These are phyloP conservation scores for Gallinago nigripennis DNA, from an alignment of 2,797 vertebrate genomes.

Conservation along the genomic window DNA sequence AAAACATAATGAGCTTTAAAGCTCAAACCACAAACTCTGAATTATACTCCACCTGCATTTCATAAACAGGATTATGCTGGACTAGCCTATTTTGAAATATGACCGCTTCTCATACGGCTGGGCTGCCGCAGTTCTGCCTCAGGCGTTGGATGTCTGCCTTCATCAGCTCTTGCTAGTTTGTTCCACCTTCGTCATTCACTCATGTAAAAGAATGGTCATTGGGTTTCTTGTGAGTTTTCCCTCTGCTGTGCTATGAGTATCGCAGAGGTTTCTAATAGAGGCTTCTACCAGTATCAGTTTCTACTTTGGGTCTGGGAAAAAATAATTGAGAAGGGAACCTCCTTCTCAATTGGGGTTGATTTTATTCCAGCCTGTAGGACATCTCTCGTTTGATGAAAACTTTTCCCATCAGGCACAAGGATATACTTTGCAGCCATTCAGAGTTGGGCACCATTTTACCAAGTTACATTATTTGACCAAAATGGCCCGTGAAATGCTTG, in stretches of 20 bases:
- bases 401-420: conserved; percentile 11
- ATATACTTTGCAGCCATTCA: conserved; percentile 30
- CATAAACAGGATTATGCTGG: conserved; percentile 60
- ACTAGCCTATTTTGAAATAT: conserved; percentile 61
- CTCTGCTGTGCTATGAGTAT: background rate
- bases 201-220: background rate
- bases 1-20: conserved; percentile 34
- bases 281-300: background rate
- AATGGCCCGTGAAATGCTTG: conserved; percentile 88
- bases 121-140: conserved; percentile 23
- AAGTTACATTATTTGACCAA: conserved; percentile 74
- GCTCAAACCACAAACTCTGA: conserved; percentile 50
- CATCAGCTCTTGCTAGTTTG: background rate
- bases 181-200: background rate
- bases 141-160: conserved; percentile 49
- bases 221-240: background rate
- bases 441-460: conserved; percentile 53
- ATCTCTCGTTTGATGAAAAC: background rate
- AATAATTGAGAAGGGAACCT: background rate
- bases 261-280: background rate
- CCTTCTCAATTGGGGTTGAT: background rate
- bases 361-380: background rate
- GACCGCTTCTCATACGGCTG: background rate
- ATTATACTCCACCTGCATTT: conserved; percentile 59
- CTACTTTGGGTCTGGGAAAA: background rate